Percentiles rank a stretch among this genome's conserved stretches.
These are phyloP conservation scores for Philereme transversata DNA, from an alignment of 2,888 invertebrate genomes.

Conservation along the genomic window DNA sequence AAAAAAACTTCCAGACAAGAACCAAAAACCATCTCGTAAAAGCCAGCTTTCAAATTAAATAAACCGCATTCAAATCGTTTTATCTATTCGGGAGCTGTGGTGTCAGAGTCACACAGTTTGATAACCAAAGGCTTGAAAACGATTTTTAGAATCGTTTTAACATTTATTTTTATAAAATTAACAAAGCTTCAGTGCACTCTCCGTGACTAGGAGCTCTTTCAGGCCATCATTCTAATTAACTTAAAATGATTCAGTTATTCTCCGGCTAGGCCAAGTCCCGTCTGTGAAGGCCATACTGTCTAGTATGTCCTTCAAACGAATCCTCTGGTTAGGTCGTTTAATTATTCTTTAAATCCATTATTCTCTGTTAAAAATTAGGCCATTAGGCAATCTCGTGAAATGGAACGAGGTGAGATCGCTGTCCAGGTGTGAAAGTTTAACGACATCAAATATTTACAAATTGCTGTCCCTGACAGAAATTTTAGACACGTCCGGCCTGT, in stretches of 20 bases:
- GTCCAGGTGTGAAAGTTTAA: slow-evolving; percentile 57
- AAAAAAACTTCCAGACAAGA: too few species aligned
- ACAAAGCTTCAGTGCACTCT: slow-evolving; percentile 11
- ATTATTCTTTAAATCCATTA: slow-evolving; percentile 34
- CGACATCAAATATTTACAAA: slow-evolving; percentile 62
- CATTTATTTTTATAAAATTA: slow-evolving; percentile 8
- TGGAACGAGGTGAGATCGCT: slow-evolving; percentile 46
- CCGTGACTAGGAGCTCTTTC: not conserved
- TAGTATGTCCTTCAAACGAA: slow-evolving; percentile 20
- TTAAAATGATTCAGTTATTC: slow-evolving; percentile 19
- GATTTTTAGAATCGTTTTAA: not conserved
- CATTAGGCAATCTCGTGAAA: slow-evolving; percentile 44
- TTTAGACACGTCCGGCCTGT: slow-evolving; percentile 43
- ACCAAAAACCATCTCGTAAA: too few species aligned
- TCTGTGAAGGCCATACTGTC: too few species aligned
- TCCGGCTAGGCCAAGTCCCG: slow-evolving; percentile 1
- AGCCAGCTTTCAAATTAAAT: too few species aligned
- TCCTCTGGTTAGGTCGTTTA: slow-evolving; percentile 18
- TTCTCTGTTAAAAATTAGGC: slow-evolving; percentile 44
- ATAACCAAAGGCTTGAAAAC: too few species aligned
- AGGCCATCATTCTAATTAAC: slow-evolving; percentile 5
- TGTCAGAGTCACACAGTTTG: too few species aligned
- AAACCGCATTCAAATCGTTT: too few species aligned
- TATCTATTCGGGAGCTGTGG: too few species aligned
- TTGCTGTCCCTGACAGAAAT: slow-evolving; percentile 41